phyloP scores from a whole-genome alignment of 2,113 vertebrate genomes.

The Gasterosteus aculeatus region DNA sequence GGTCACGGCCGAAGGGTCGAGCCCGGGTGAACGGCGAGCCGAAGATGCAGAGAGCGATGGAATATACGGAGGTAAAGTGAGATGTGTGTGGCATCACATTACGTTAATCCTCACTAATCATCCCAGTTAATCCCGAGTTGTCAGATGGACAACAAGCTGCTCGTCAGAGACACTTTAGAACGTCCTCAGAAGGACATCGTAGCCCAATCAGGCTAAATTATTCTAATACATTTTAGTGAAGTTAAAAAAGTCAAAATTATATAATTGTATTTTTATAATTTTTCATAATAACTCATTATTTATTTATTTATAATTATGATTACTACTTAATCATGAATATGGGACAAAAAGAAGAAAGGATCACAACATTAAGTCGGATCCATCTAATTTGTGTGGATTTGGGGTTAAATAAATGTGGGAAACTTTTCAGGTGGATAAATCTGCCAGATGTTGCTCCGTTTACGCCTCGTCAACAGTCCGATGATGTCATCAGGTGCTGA shows the following conservation, averaged over 20 bases:
- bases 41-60: too few relatives aligned
- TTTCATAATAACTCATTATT: background rate
- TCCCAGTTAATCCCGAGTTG: slow-evolving; percentile 58
- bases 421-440: background rate
- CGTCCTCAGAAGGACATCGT: background rate
- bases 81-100: slow-evolving; percentile 7
- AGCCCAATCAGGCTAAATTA: background rate
- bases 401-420: background rate
- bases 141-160: slow-evolving; percentile 34
- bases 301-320: background rate
- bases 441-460: background rate
- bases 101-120: slow-evolving; percentile 42
- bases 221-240: background rate
- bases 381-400: background rate
- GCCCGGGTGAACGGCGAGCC: too few relatives aligned
- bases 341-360: background rate
- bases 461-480: slow-evolving; percentile 9
- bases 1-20: too few relatives aligned
- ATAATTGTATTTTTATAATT: background rate
- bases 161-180: background rate
- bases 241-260: background rate
- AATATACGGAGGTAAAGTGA: too few relatives aligned
- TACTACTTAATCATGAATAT: background rate
- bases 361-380: background rate
- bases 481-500: slow-evolving; percentile 34